Evolutionary conservation across 2,888 invertebrate genomes (phyloP).

Genomic region (Rotaria macrura): DNA sequence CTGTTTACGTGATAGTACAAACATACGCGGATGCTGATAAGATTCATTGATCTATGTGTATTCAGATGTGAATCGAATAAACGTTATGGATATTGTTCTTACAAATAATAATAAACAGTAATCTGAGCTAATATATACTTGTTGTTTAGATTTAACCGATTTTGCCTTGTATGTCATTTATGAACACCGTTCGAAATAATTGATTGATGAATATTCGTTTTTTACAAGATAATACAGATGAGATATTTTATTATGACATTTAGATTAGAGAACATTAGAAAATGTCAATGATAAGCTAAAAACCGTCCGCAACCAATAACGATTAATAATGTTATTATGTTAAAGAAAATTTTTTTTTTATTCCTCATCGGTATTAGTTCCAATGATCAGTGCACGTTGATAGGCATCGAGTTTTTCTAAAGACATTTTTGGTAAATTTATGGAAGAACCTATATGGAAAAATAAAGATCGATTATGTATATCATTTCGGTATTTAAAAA

Average conservation of each 20-base stretch:
- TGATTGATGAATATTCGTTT: background rate
- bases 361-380: background rate
- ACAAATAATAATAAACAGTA: background rate
- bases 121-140: background rate
- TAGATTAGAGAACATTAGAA: background rate
- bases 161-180: background rate
- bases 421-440: background rate
- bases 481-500: background rate
- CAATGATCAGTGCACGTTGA: background rate
- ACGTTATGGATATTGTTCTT: background rate
- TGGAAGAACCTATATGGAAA: background rate
- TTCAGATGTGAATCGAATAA: background rate
- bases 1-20: background rate
- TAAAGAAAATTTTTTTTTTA: background rate
- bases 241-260: background rate
- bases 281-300: background rate
- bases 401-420: background rate
- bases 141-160: background rate
- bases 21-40: background rate
- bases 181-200: background rate
- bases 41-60: conserved; percentile 4
- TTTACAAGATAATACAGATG: background rate
- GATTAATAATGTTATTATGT: no score
- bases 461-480: background rate
- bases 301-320: background rate